A percentile compares a stretch with the other conserved stretches of the same genome.
Conservation (phyloP, 2,797 vertebrate species). For the Arrhamphus sclerolepis region DNA sequence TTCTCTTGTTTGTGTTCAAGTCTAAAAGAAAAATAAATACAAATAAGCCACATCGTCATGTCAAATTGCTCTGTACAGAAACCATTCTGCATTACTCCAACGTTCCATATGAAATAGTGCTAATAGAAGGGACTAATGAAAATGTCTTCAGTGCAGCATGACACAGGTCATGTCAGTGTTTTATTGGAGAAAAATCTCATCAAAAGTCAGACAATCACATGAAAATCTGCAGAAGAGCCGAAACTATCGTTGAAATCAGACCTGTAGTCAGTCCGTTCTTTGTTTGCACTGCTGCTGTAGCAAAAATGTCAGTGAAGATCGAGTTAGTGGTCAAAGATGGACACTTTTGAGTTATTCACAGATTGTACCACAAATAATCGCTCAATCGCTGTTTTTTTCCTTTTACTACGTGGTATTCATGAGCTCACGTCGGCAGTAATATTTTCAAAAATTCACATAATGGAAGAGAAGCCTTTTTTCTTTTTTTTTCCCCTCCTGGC, state of each 20-base stretch:
- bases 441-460: constrained; percentile 42
- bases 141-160: not conserved
- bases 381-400: constrained; percentile 28
- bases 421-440: constrained; percentile 10
- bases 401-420: constrained; percentile 34
- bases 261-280: not conserved
- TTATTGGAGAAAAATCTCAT: constrained; percentile 26
- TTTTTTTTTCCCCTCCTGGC: constrained; percentile 1
- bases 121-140: no score
- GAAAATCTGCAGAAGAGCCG: constrained; percentile 63
- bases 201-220: constrained; percentile 63
- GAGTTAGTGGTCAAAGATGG: constrained; percentile 5
- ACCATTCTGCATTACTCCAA: constrained; percentile 3
- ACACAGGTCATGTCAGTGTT: not conserved
- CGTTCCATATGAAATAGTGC: no score
- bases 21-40: constrained; percentile 4
- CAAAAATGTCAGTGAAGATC: constrained; percentile 5
- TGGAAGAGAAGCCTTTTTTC: constrained; percentile 37
- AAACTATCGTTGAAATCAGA: constrained; percentile 28
- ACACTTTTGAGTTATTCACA: constrained; percentile 42
- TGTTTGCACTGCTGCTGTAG: constrained; percentile 49
- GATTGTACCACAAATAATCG: constrained; percentile 39
- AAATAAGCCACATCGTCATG: not conserved
- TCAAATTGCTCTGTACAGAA: constrained; percentile 46
- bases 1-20: constrained; percentile 28